Conservation (phyloP, 2,113 vertebrate genomes). For the Helogale parvula region DNA sequence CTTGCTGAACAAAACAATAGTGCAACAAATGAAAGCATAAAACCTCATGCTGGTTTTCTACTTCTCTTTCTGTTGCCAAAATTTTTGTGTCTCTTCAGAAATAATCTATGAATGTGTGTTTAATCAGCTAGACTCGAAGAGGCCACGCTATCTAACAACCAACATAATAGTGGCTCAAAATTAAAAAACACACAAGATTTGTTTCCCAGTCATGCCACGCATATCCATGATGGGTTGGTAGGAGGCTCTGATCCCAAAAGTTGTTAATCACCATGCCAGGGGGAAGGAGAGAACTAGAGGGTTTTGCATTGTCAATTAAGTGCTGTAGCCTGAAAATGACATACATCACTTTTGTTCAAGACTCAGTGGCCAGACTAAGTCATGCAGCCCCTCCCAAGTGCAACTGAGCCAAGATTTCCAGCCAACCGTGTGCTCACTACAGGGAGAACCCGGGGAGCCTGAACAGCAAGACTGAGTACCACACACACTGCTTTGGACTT, state of each 20-base stretch:
- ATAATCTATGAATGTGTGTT: not conserved
- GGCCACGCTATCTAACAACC: not conserved
- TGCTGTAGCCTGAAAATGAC: not conserved
- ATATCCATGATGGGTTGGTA: not conserved
- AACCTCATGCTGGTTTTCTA: not conserved
- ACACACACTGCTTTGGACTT: not conserved
- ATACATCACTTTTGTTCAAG: not conserved
- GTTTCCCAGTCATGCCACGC: not conserved
- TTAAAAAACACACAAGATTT: not conserved
- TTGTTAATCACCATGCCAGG: not conserved
- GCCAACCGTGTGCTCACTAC: not conserved
- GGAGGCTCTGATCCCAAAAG: not conserved
- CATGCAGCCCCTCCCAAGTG: rapidly evolving
- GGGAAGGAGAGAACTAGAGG: not conserved
- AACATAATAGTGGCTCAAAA: not conserved
- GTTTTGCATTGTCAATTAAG: not conserved
- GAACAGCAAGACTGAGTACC: rapidly evolving
- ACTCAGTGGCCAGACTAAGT: not conserved
- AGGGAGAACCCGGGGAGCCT: not conserved
- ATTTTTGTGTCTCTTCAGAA: not conserved
- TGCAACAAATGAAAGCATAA: not conserved
- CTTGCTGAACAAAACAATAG: not conserved
- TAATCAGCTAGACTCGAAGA: not conserved
- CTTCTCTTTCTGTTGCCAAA: not conserved
- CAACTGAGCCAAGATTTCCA: not conserved